Base-by-base conservation (phyloP, 2,888 invertebrate genomes). In the Leuctra nigra region DNA sequence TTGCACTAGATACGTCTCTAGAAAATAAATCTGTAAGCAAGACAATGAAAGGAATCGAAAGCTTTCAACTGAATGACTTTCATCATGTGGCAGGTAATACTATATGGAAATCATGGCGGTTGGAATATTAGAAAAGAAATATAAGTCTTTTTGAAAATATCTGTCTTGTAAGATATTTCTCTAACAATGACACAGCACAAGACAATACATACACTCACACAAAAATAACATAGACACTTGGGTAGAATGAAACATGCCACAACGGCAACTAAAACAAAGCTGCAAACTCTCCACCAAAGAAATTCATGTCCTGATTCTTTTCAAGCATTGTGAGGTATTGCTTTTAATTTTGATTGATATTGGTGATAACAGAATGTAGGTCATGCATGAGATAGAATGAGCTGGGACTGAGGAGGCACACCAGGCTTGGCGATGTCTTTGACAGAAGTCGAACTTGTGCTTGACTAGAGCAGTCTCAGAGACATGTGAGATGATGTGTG, bases 221-320 rank as follows among this genome's bases (percentile, higher is more conserved):
- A 46, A n/a, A 33, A 54, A 35, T 36, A 20, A 29, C 22, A 14
- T 33, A 14, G 36, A 52, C 44, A 29, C 33, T 46, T 29, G 36
- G 25, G 29, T 29, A 29, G 6, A 11, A 29, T 44, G 22, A 53
- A 35, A 55, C 53, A 58, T 47, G 46, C 20, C 57, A 46, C 39
- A 58, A 59, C 29, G 48, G 46, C 39, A 54, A 57, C 41, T 18
- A 54, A 35, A 48, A 46, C 16, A 58, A 60, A 54, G 56, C 52
- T 56, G 55, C 36, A 52, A 59, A 58, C 55, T 58, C 55, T 58
- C 53, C 58, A 58, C 58, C 58, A 58, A 54, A 58, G 38, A 33
- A 35, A 36, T 35, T 16, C 33, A 54, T 20, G 35, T 54, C 22
- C 54, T 11, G 29, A 55, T 36, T n/a, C n/a, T n/a, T n/a, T n/a